phyloP scores from a whole-genome alignment of 2,797 vertebrate genomes.

The Apogon hyalosoma region DNA sequence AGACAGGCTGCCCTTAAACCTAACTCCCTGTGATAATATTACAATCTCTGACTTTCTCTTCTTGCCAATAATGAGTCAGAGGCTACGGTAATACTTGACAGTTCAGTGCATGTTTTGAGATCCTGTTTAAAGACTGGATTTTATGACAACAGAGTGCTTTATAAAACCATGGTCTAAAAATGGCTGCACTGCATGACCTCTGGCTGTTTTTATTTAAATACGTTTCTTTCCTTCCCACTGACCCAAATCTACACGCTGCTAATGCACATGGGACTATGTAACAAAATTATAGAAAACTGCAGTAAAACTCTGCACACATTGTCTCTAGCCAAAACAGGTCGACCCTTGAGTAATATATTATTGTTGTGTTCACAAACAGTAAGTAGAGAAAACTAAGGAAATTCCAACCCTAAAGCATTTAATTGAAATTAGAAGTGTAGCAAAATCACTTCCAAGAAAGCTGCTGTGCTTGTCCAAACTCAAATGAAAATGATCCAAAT shows the following conservation, averaged over 20 bases:
- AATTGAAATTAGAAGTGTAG: conserved; percentile 23
- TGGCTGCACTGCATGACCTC: not conserved
- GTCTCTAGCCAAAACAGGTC: too few species aligned
- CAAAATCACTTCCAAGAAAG: conserved; percentile 17
- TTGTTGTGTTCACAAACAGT: too few species aligned
- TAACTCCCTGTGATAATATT: conserved; percentile 46
- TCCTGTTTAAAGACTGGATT: conserved; percentile 6
- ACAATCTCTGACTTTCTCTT: conserved; percentile 18
- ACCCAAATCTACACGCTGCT: not conserved
- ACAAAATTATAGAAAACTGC: not conserved
- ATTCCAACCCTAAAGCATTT: not conserved
- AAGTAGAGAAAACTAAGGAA: too few species aligned
- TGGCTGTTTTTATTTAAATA: conserved; percentile 26
- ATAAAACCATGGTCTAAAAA: conserved; percentile 14
- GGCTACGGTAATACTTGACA: conserved; percentile 28
- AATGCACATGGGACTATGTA: not conserved
- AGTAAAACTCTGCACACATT: not conserved
- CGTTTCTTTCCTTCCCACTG: conserved; percentile 1
- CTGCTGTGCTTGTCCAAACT: not conserved
- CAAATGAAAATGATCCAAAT: conserved; percentile 4
- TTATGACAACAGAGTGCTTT: conserved; percentile 10
- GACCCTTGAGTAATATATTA: too few species aligned
- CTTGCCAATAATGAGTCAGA: conserved; percentile 33
- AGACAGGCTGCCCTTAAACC: conserved; percentile 21
- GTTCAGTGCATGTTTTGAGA: conserved; percentile 40